These are phyloP conservation scores for Nephrotoma flavescens DNA, from an alignment of 2,888 invertebrate species.

Conservation along the genomic window DNA sequence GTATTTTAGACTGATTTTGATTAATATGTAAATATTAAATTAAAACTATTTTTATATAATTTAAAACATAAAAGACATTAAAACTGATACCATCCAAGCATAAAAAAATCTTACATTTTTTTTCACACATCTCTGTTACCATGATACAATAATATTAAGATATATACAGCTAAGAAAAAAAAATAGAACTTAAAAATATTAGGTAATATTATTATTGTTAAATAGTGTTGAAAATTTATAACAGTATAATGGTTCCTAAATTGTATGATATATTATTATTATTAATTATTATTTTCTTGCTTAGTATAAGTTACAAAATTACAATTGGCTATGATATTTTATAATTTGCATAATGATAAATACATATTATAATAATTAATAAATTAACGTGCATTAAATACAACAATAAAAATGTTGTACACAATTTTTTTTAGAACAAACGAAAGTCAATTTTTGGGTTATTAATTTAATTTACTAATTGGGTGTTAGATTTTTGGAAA, in stretches of 20 bases:
- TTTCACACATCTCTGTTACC: background rate
- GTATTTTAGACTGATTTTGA: background rate
- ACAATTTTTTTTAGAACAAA: background rate
- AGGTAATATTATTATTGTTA: background rate
- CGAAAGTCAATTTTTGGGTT: background rate
- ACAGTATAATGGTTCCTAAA: background rate
- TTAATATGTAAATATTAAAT: background rate
- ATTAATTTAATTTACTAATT: background rate
- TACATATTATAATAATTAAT: background rate
- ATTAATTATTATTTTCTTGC: background rate
- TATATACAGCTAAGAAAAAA: too few relatives aligned
- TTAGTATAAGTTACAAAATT: background rate
- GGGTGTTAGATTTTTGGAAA: background rate
- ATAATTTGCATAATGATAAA: background rate
- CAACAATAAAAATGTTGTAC: background rate
- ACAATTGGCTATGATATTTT: background rate
- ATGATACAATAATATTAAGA: too few relatives aligned
- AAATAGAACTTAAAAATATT: background rate
- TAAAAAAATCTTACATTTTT: background rate
- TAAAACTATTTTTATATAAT: background rate
- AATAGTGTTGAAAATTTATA: background rate
- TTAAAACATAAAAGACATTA: background rate
- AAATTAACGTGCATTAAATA: background rate
- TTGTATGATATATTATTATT: background rate
- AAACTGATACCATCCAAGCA: background rate